Base-by-base conservation (phyloP, 2,797 vertebrate species). In the Otolemur crassicaudatus region DNA sequence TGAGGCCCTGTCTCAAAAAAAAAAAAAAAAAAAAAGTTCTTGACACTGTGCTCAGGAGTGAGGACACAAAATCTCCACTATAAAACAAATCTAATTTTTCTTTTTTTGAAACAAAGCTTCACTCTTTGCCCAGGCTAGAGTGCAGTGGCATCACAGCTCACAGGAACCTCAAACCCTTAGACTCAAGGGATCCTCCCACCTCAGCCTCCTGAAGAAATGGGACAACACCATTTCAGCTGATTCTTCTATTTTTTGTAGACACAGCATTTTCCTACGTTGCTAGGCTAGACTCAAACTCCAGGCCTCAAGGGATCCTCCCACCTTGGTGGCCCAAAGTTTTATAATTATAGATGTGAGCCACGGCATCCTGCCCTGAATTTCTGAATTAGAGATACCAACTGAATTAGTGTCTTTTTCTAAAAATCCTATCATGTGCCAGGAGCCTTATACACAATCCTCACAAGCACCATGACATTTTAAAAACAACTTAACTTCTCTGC, bases 391-490 rank as follows among this genome's bases (percentile, higher is more conserved):
- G 29, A 31, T 27, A 63, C 53, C 72, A 73, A 34, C 49, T 93
- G 25, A 90, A 96, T 73, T 67, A 67, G 83, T n/a, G 19, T 29
- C 7, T 90, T 56, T 67, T 77, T 37, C 56, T 96, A 65, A 73
- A 81, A 83, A 82, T 67, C 16, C 8, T 60, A 73, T 7, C 3
- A 3, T 16, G 19, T 60, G 43, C 67, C 87, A 91, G 53, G 34
- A 80, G 20, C n/a, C 87, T 56, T 67, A 73, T 4, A 7, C 20
- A 72, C 10, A 70, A 90, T 73, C 49, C 23, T 87, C 70, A 94
- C 37, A 75, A 81, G 40, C 31, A 87, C 22, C 5, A 58, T 16
- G 43, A 75, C 31, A 34, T 83, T 77, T 70, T 40, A 49, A 63
- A 94, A 85, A 76, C 46, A 56, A 70, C 31, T 89, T 58, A 65